Percentiles rank a stretch among this genome's conserved stretches.
Evolutionary conservation across 2,888 invertebrate species (phyloP).

Genomic region (Cataglyphis rosenhaueri): DNA sequence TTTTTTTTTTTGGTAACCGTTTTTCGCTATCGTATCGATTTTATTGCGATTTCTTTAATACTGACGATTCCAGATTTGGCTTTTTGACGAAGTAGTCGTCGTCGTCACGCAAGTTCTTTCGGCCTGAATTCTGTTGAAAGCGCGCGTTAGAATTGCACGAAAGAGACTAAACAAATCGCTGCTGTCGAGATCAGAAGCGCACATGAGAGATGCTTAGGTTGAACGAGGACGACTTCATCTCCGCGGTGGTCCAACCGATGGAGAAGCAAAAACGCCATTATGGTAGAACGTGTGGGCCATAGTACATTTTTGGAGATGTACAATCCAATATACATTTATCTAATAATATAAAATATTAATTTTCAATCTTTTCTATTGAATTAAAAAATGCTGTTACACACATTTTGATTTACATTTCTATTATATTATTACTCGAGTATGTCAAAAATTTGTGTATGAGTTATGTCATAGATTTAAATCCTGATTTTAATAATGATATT

Average conservation of each 20-base stretch:
- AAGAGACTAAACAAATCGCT: slow-evolving; percentile 66
- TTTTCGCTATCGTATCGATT: slow-evolving; percentile 46
- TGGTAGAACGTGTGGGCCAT: slow-evolving; percentile 68
- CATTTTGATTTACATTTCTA: background rate
- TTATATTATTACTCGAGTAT: background rate
- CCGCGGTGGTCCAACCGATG: slow-evolving; percentile 80
- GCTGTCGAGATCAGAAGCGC: slow-evolving; percentile 53
- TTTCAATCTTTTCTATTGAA: background rate
- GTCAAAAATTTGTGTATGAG: background rate
- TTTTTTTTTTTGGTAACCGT: background rate
- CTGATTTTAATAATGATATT: background rate
- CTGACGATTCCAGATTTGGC: slow-evolving; percentile 62
- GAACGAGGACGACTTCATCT: slow-evolving; percentile 82
- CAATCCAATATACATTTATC: slow-evolving; percentile 1
- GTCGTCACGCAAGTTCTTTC: slow-evolving; percentile 65
- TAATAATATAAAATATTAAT: background rate
- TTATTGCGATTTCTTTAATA: slow-evolving; percentile 70
- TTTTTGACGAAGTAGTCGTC: slow-evolving; percentile 54
- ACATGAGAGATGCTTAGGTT: slow-evolving; percentile 52
- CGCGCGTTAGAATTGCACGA: slow-evolving; percentile 79
- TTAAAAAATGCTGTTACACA: background rate
- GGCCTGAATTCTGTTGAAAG: slow-evolving; percentile 72
- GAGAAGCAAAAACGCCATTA: slow-evolving; percentile 73
- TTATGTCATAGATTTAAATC: background rate
- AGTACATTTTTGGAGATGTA: slow-evolving; percentile 47